phyloP scores from a whole-genome alignment of 2,113 vertebrate genomes.

The Chlorocebus sabaeus region DNA sequence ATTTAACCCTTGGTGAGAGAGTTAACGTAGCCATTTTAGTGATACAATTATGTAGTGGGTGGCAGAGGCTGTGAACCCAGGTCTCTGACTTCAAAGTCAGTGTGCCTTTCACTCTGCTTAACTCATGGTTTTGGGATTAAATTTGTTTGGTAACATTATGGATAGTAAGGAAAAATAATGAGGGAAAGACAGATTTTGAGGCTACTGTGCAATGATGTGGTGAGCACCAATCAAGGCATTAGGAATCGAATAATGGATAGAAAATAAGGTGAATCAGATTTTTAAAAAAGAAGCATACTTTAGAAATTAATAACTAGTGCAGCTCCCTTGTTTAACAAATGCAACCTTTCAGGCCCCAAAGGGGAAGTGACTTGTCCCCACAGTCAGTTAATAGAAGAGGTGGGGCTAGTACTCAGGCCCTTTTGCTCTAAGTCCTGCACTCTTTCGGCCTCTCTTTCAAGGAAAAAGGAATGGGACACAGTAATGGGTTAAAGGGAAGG shows the following conservation, averaged over 20 bases:
- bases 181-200: background rate
- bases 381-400: background rate
- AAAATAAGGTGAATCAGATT: background rate
- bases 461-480: background rate
- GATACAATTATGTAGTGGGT: background rate
- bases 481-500: background rate
- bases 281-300: conserved; percentile 19
- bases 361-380: conserved; percentile 15
- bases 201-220: background rate
- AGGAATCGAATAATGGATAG: background rate
- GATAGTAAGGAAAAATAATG: background rate
- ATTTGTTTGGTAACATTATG: background rate
- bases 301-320: conserved; percentile 35
- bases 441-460: background rate
- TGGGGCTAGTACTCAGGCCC: background rate
- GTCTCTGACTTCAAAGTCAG: background rate
- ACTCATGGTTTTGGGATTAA: background rate
- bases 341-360: background rate
- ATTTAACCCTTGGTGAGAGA: background rate
- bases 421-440: background rate
- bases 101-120: background rate
- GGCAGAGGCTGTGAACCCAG: background rate
- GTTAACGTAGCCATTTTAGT: background rate
- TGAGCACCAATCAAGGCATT: background rate
- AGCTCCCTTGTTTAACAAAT: background rate